A percentile compares a stretch with the other conserved stretches of the same genome.
These are phyloP conservation scores for Diplodus sargus DNA, from an alignment of 2,797 vertebrate species.

Conservation along the genomic window DNA sequence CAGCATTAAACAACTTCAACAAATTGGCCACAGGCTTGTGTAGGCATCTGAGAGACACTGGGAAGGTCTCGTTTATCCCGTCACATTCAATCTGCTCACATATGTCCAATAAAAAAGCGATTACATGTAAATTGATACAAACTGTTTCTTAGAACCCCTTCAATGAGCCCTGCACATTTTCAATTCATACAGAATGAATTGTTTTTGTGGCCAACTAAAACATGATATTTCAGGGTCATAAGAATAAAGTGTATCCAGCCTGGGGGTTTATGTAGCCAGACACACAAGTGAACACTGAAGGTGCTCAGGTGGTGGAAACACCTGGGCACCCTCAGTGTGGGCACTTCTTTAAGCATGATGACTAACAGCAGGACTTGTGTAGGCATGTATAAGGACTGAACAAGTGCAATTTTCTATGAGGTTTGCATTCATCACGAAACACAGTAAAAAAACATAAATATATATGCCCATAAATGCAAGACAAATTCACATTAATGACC, in stretches of 20 bases:
- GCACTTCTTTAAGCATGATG: slow-evolving; percentile 14
- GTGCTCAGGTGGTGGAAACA: not conserved
- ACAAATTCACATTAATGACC: not conserved
- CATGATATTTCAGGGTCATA: not conserved
- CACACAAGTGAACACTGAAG: not conserved
- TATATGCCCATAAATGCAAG: not conserved
- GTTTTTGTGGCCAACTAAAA: not conserved
- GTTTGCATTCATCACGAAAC: not conserved
- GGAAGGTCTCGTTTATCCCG: no score
- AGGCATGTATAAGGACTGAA: not conserved
- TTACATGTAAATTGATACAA: no score
- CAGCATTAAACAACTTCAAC: no score
- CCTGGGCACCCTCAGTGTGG: no score
- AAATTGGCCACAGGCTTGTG: no score
- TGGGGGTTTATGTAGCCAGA: not conserved
- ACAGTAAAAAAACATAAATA: not conserved
- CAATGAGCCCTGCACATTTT: not conserved
- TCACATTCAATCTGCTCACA: no score
- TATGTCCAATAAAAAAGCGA: no score
- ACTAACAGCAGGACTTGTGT: not conserved
- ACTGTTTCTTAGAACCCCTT: no score
- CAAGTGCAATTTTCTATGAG: not conserved
- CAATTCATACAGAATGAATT: not conserved
- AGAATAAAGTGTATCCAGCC: not conserved
- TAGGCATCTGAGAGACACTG: no score